These are phyloP conservation scores for Harpagoxenus sublaevis DNA, from an alignment of 2,888 invertebrate species.

Conservation along the genomic window DNA sequence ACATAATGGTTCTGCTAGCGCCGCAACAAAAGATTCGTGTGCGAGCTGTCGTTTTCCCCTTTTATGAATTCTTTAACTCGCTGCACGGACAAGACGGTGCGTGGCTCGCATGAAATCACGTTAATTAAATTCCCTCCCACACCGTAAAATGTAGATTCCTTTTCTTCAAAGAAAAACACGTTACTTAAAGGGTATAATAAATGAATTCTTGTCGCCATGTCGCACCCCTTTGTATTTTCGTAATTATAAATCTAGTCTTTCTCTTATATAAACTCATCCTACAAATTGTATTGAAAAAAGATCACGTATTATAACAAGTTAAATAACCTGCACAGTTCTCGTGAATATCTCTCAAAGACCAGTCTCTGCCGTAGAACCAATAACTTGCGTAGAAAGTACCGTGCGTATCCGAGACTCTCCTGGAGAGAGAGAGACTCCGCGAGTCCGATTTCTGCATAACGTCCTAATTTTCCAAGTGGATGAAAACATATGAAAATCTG, in stretches of 20 bases:
- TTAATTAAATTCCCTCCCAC: slow-evolving; percentile 37
- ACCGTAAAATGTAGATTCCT: background rate
- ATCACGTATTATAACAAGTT: background rate
- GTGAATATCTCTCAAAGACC: background rate
- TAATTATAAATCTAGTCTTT: background rate
- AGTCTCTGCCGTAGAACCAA: slow-evolving; percentile 6
- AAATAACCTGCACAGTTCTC: slow-evolving; percentile 4
- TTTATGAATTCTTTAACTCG: slow-evolving; percentile 46
- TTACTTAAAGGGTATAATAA: slow-evolving; percentile 20
- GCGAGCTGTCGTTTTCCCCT: slow-evolving; percentile 34
- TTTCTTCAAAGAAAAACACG: slow-evolving; percentile 9
- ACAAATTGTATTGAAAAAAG: background rate
- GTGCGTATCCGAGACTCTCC: slow-evolving; percentile 48
- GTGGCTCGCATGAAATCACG: slow-evolving; percentile 15
- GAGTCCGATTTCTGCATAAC: slow-evolving; percentile 77
- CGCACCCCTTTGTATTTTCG: background rate
- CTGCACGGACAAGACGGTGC: background rate
- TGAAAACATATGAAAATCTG: slow-evolving; percentile 86
- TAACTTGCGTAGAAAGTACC: slow-evolving; percentile 17
- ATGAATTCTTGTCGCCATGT: slow-evolving; percentile 23
- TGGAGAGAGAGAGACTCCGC: slow-evolving; percentile 51
- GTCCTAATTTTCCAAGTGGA: slow-evolving; percentile 86
- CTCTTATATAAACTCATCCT: background rate
- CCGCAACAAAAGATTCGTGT: slow-evolving; percentile 38
- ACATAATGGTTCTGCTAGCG: slow-evolving; percentile 43